A percentile compares a stretch with the other conserved stretches of the same genome.
Conservation (phyloP, 2,797 vertebrate genomes). For the Typhlichthys eigenmanni region DNA sequence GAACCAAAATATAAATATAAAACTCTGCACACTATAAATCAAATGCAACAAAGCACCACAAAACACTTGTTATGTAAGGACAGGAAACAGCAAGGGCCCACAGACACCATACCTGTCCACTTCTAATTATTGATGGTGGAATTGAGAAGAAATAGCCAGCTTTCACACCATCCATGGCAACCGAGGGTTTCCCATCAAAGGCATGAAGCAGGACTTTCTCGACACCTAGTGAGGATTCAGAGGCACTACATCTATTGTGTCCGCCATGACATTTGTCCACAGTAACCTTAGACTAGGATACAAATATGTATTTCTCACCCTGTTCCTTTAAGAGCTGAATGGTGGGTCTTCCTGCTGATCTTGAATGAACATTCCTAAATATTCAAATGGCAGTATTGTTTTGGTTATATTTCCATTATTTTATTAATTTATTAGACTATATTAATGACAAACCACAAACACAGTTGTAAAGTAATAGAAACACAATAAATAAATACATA, state of each 20-base stretch:
- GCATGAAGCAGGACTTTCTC: slow-evolving; percentile 91
- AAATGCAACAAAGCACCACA: neutral
- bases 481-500: neutral
- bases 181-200: slow-evolving; percentile 92
- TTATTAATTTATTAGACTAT: no score
- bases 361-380: slow-evolving; percentile 93
- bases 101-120: slow-evolving; percentile 84
- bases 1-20: no score
- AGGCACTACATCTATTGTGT: slow-evolving; percentile 23
- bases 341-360: slow-evolving; percentile 94
- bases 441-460: neutral
- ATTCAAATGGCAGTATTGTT: neutral
- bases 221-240: slow-evolving; percentile 76
- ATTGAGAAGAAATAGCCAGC: slow-evolving; percentile 95
- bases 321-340: slow-evolving; percentile 91
- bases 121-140: slow-evolving; percentile 91
- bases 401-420: no score
- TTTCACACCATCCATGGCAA: slow-evolving; percentile 92
- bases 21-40: neutral
- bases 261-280: neutral
- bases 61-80: neutral
- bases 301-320: slow-evolving; percentile 70
- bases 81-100: neutral
- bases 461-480: no score
- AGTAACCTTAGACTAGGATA: neutral